Conservation (phyloP, 2,888 invertebrate genomes). For the Mylabris sibirica region DNA sequence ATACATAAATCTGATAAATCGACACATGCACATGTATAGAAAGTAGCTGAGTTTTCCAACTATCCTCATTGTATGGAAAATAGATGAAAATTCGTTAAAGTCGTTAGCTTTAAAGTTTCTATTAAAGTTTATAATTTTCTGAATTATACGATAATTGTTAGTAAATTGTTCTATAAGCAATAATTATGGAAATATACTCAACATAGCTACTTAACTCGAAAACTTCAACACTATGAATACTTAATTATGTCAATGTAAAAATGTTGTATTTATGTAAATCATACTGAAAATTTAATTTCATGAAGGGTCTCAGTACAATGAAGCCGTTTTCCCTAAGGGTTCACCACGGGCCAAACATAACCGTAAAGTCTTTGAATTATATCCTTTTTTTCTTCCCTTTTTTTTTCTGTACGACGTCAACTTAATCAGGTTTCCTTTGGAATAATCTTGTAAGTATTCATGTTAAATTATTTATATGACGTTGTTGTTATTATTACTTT, state of each 20-base stretch:
- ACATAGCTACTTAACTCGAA: background rate
- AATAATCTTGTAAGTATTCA: conserved; percentile 2
- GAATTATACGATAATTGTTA: conserved; percentile 8
- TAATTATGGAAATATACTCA: conserved; percentile 6
- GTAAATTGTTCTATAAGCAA: conserved; percentile 8
- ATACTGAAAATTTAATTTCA: conserved; percentile 12
- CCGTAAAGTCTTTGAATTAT: conserved; percentile 4
- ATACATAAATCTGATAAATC: too few relatives aligned
- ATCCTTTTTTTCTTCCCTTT: background rate
- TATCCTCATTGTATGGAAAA: background rate
- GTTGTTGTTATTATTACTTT: background rate
- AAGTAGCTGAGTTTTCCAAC: background rate
- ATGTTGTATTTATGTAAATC: conserved; percentile 7
- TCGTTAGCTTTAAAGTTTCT: background rate
- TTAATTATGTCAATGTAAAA: conserved; percentile 10
- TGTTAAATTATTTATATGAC: background rate
- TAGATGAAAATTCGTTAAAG: background rate
- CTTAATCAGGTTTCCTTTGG: conserved; percentile 11
- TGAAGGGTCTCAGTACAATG: conserved; percentile 6
- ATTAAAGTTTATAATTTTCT: conserved; percentile 4
- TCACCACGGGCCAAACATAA: background rate
- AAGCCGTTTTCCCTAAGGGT: background rate
- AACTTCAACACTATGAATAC: conserved; percentile 9
- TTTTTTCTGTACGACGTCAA: background rate
- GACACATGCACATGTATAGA: background rate